Percentiles rank a stretch among this genome's conserved stretches.
These are phyloP conservation scores for Anoplolepis gracilipes DNA, from an alignment of 1,140 invertebrate genomes.

Conservation along the genomic window DNA sequence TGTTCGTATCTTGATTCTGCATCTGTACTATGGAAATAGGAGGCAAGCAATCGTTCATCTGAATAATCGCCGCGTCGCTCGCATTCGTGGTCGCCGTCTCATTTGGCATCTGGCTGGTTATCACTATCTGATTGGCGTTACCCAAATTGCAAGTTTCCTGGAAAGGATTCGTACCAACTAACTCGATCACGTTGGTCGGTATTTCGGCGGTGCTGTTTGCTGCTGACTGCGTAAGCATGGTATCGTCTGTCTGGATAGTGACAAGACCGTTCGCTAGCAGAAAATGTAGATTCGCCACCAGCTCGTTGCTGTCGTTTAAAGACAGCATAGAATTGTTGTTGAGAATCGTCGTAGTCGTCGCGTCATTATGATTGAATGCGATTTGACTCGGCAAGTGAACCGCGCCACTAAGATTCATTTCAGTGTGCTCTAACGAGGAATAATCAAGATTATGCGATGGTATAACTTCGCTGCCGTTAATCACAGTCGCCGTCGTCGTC, in stretches of 20 bases:
- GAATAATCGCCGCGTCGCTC: slow-evolving; percentile 18
- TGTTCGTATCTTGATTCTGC: neutral
- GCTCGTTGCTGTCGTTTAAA: slow-evolving; percentile 78
- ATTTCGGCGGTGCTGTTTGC: slow-evolving; percentile 11
- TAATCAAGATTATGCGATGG: slow-evolving; percentile 44
- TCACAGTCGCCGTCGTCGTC: neutral
- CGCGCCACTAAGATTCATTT: slow-evolving; percentile 69
- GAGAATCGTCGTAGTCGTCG: slow-evolving; percentile 66
- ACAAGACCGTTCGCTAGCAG: slow-evolving; percentile 79
- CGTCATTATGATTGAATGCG: slow-evolving; percentile 71
- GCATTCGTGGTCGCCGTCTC: neutral
- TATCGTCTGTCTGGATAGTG: slow-evolving; percentile 79
- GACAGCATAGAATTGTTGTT: slow-evolving; percentile 75
- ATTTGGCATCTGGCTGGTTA: slow-evolving; percentile 33
- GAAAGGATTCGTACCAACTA: slow-evolving; percentile 41
- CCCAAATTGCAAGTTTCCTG: slow-evolving; percentile 25
- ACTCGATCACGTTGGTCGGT: slow-evolving; percentile 48
- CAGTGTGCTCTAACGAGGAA: slow-evolving; percentile 62
- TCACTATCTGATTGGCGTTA: slow-evolving; percentile 41
- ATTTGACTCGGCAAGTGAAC: slow-evolving; percentile 73
- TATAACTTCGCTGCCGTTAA: slow-evolving; percentile 5
- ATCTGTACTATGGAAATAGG: slow-evolving; percentile 53
- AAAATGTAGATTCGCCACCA: slow-evolving; percentile 80
- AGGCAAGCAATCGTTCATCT: slow-evolving; percentile 66
- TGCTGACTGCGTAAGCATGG: slow-evolving; percentile 62